A percentile compares a stretch with the other conserved stretches of the same genome.
phyloP scores from a whole-genome alignment of 53 echinoderm and acorn worm species.

The Holothuria leucospilota region DNA sequence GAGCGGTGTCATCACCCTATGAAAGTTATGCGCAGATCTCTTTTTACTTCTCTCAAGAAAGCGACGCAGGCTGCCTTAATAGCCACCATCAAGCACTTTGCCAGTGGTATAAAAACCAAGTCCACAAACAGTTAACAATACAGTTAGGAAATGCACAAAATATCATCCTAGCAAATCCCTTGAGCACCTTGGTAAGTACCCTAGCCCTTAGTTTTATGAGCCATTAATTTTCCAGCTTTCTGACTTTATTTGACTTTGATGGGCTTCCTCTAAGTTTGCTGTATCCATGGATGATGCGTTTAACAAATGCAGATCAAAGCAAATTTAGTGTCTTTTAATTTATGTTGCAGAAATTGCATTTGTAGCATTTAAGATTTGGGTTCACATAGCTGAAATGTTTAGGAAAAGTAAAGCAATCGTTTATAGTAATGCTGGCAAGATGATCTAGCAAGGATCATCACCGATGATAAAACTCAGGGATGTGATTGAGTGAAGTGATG shows the following conservation, averaged over 20 bases:
- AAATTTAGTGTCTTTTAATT: conserved; percentile 20
- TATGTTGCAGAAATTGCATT: not conserved
- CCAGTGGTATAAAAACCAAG: conserved; percentile 24
- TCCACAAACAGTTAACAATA: conserved; percentile 29
- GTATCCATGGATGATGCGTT: conserved; percentile 39
- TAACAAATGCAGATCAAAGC: conserved; percentile 37
- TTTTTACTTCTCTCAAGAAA: conserved; percentile 23
- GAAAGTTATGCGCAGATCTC: conserved; percentile 28
- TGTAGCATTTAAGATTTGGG: conserved; percentile 1
- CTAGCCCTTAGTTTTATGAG: conserved; percentile 33
- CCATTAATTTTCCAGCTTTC: conserved; percentile 37
- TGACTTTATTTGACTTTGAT: conserved; percentile 47
- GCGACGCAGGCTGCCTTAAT: conserved; percentile 20
- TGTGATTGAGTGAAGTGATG: too few species aligned
- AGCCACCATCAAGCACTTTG: conserved; percentile 39
- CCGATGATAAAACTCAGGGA: too few species aligned
- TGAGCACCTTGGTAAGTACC: conserved; percentile 32
- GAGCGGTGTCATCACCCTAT: conserved; percentile 5
- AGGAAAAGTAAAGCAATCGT: not conserved
- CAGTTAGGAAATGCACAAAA: conserved; percentile 19
- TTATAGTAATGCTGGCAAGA: too few species aligned
- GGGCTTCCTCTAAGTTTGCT: not conserved
- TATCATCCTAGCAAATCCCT: conserved; percentile 7
- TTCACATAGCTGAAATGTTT: not conserved
- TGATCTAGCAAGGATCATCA: too few species aligned